phyloP scores from a whole-genome alignment of 2,797 vertebrate species.

The Sarcophilus harrisii region DNA sequence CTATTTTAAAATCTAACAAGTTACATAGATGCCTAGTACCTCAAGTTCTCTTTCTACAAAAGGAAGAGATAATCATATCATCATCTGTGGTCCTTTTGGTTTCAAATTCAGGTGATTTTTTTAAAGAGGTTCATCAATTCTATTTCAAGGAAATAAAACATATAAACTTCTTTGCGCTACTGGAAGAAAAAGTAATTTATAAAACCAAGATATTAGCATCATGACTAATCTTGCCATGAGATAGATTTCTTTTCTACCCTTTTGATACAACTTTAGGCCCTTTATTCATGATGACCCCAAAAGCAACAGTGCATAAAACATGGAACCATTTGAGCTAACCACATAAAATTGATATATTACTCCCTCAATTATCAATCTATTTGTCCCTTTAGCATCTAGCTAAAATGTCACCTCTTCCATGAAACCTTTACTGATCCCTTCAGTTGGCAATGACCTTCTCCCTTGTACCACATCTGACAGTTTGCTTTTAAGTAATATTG shows the following conservation, averaged over 20 bases:
- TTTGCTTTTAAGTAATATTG: background rate
- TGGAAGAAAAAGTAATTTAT: background rate
- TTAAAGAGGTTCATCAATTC: background rate
- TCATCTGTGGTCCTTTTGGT: background rate
- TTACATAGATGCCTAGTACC: background rate
- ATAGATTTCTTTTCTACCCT: background rate
- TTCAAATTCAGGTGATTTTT: background rate
- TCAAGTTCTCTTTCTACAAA: background rate
- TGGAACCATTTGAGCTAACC: background rate
- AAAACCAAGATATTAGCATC: background rate
- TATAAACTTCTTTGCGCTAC: background rate
- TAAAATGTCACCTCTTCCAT: background rate
- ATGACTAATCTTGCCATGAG: background rate
- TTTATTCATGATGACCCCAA: background rate
- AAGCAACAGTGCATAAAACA: background rate
- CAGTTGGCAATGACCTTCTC: background rate
- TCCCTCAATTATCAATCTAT: background rate
- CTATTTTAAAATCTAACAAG: background rate
- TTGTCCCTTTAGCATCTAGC: background rate
- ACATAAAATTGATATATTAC: background rate
- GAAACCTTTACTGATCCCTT: background rate
- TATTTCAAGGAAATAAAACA: background rate
- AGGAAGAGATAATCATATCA: background rate
- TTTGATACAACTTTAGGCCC: background rate
- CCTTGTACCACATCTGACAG: background rate